Conservation (phyloP, 2,797 vertebrate genomes). For the Choloepus didactylus region DNA sequence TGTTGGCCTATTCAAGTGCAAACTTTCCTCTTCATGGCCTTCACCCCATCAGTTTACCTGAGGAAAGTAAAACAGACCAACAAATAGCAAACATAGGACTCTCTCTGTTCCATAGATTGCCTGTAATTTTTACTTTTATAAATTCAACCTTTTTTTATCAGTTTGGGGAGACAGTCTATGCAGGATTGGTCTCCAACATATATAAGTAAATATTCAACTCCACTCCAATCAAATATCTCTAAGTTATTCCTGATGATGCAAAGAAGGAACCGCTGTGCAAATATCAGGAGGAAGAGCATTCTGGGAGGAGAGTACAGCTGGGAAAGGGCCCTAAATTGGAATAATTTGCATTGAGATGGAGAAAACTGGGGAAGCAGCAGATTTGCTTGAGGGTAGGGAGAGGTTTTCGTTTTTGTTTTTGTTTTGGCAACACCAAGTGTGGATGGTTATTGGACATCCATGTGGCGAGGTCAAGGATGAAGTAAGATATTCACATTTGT, state of each 20-base stretch:
- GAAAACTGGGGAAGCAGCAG: not conserved
- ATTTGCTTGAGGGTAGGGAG: not conserved
- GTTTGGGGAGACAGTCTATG: not conserved
- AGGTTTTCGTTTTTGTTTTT: conserved; percentile 16
- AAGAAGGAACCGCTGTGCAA: not conserved
- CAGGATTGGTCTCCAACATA: not conserved
- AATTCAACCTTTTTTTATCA: not conserved
- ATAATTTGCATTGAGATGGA: not conserved
- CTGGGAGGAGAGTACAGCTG: not conserved
- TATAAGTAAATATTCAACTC: not conserved
- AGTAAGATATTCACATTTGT: not conserved
- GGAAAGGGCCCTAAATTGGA: not conserved
- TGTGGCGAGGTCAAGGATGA: not conserved
- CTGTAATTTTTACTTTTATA: not conserved
- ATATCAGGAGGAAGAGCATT: not conserved
- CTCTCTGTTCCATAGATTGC: not conserved
- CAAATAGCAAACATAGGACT: not conserved
- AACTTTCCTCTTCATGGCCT: not conserved
- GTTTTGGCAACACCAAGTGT: not conserved
- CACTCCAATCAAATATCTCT: not conserved
- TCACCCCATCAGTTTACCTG: not conserved
- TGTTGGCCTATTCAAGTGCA: not conserved
- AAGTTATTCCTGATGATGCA: not conserved
- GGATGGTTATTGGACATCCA: not conserved
- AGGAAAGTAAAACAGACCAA: not conserved